Conservation (phyloP, 1,140 invertebrate species). For the Delia radicum region DNA sequence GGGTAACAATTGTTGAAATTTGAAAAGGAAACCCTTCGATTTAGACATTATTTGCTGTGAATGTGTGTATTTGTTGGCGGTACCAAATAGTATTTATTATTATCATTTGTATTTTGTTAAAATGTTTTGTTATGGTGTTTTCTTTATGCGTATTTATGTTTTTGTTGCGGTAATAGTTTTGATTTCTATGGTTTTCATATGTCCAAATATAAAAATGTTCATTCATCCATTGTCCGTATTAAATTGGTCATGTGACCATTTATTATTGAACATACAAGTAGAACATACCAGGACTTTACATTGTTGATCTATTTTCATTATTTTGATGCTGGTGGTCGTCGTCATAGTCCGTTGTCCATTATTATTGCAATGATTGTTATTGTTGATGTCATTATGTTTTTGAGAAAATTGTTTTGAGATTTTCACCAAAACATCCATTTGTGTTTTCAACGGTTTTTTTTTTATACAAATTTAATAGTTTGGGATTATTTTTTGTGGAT, state of each 20-base stretch:
- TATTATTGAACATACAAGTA: neutral
- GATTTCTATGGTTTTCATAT: neutral
- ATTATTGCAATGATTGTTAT: neutral
- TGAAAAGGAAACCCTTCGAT: neutral
- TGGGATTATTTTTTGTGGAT: no score
- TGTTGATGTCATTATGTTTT: neutral
- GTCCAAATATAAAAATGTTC: conserved; percentile 30
- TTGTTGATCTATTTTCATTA: neutral
- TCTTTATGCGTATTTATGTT: no score
- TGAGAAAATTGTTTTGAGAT: neutral
- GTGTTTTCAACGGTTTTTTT: neutral
- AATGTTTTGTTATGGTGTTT: neutral
- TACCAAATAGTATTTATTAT: neutral
- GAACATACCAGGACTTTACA: neutral
- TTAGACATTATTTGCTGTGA: neutral
- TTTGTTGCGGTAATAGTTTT: conserved; percentile 25
- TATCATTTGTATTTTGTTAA: neutral
- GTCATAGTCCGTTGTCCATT: neutral
- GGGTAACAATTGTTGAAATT: no score
- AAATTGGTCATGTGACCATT: conserved; percentile 39
- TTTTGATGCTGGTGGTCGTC: neutral
- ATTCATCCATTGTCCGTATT: conserved; percentile 48
- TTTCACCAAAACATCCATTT: no score
- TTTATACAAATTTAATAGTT: no score
- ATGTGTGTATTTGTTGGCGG: neutral